Evolutionary conservation across 1,140 invertebrate genomes (phyloP).

Genomic region (Trichogramma pretiosum): DNA sequence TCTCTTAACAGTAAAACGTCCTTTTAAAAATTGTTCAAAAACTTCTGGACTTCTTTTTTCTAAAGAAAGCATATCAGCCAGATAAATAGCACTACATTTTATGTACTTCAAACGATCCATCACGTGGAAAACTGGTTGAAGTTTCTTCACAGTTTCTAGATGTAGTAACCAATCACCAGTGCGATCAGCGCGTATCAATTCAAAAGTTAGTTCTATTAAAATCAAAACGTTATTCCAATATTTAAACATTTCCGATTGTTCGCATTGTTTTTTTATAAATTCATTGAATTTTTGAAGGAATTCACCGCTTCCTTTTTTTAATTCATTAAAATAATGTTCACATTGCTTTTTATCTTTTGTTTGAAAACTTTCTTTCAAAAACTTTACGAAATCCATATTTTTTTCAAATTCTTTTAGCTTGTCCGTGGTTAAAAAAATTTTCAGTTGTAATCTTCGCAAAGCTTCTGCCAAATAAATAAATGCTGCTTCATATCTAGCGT

Average conservation of each 20-base stretch:
- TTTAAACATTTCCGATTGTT: neutral
- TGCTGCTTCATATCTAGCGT: constrained; percentile 12
- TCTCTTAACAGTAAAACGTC: constrained; percentile 1
- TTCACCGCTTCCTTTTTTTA: neutral
- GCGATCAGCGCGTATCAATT: constrained; percentile 14
- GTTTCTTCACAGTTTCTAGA: neutral
- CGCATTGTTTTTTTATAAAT: neutral
- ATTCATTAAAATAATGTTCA: neutral
- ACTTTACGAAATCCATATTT: neutral
- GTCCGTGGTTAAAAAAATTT: constrained; percentile 8
- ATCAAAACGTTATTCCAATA: constrained; percentile 7
- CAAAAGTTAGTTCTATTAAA: neutral
- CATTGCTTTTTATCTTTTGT: neutral
- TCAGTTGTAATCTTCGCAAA: constrained; percentile 13
- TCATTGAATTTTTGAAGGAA: neutral
- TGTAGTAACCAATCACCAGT: constrained; percentile 16
- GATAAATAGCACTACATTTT: constrained; percentile 11
- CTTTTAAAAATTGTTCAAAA: neutral
- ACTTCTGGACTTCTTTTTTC: neutral
- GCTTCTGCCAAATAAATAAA: constrained; percentile 10
- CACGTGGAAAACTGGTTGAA: constrained; percentile 11
- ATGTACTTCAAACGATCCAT: constrained; percentile 14
- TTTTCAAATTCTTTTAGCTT: constrained; percentile 1
- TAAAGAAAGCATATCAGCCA: constrained; percentile 4
- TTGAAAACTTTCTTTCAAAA: neutral